Conservation (phyloP, 2,888 invertebrate genomes). For the Orchesella flavescens region DNA sequence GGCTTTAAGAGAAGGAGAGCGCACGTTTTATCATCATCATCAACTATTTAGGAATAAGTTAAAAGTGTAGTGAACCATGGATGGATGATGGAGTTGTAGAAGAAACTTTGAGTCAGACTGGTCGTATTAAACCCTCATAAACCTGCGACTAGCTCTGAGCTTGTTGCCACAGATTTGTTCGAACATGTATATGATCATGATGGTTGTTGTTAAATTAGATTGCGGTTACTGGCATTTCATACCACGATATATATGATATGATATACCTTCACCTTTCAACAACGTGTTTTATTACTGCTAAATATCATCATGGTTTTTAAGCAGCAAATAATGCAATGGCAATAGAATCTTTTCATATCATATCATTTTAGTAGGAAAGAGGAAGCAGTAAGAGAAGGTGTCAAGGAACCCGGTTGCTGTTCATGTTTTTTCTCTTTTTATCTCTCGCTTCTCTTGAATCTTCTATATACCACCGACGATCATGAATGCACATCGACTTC, state of each 20-base stretch:
- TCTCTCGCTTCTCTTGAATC: background rate
- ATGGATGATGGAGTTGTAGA: background rate
- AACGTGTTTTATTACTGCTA: no score
- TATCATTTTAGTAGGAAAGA: background rate
- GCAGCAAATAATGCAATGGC: no score
- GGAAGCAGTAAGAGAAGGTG: constrained; percentile 23
- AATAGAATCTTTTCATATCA: no score
- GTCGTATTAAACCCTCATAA: no score
- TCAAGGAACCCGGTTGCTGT: constrained; percentile 48
- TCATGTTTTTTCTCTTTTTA: background rate
- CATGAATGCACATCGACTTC: no score
- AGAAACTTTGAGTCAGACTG: no score
- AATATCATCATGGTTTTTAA: no score
- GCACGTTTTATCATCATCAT: no score
- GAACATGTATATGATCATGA: background rate
- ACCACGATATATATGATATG: no score
- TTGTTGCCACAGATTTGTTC: constrained; percentile 26
- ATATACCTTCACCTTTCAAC: background rate
- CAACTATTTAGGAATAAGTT: background rate
- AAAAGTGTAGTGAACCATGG: constrained; percentile 22
- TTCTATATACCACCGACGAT: background rate
- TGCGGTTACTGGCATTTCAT: background rate
- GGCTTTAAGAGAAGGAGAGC: no score
- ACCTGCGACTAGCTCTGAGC: background rate
- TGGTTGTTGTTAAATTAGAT: background rate